Evolutionary conservation across 2,797 vertebrate species (phyloP).

Genomic region (Threskiornis aethiopicus): DNA sequence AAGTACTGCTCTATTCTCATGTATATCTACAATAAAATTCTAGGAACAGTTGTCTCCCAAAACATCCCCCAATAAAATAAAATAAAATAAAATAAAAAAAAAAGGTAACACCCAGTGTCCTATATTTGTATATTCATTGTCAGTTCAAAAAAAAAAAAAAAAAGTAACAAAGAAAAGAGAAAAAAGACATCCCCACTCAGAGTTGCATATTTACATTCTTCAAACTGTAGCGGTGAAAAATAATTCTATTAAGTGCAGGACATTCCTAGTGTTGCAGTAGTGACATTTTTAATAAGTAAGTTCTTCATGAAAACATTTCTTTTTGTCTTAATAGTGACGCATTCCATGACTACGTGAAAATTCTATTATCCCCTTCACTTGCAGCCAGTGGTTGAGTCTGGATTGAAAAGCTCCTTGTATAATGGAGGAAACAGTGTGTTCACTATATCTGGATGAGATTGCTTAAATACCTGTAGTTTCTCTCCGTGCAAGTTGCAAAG

Average conservation of each 20-base stretch:
- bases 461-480: constrained; percentile 98
- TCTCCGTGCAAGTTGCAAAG: constrained; percentile 98
- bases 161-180: constrained; percentile 70
- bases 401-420: constrained; percentile 99
- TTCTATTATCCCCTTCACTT: constrained; percentile 86
- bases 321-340: constrained; percentile 79
- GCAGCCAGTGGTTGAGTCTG: constrained; percentile 91
- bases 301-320: constrained; percentile 80
- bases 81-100: constrained; percentile 67
- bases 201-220: constrained; percentile 99
- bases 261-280: constrained; percentile 96
- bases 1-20: constrained; percentile 89
- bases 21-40: constrained; percentile 95
- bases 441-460: constrained; percentile 97
- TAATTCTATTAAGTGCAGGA: constrained; percentile 95
- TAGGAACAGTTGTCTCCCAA: constrained; percentile 83
- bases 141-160: constrained; percentile 82
- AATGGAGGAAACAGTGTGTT: constrained; percentile 97
- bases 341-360: constrained; percentile 75
- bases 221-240: constrained; percentile 99
- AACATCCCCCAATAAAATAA: constrained; percentile 79
- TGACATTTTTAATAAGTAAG: constrained; percentile 78
- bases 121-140: constrained; percentile 95
- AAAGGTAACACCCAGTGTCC: constrained; percentile 83
- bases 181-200: constrained; percentile 83